A percentile compares a stretch with the other conserved stretches of the same genome.
Evolutionary conservation across 2,797 vertebrate species (phyloP).

Genomic region (Amniataba percoides): DNA sequence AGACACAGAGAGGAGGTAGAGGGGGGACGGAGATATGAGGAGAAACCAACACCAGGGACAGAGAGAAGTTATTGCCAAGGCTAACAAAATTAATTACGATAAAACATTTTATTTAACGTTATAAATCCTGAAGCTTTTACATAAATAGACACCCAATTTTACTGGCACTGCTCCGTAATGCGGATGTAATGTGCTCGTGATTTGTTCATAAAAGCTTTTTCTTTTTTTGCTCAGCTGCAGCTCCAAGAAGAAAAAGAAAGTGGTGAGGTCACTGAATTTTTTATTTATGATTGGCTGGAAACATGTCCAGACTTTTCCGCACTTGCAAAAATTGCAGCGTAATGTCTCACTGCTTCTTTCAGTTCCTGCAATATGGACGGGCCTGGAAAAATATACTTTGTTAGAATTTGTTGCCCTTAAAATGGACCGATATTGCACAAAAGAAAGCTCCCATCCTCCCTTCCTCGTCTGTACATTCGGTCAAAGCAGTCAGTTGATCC

Average conservation of each 20-base stretch:
- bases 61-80: slow-evolving; percentile 2
- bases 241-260: background rate
- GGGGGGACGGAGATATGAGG: background rate
- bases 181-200: background rate
- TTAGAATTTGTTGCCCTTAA: slow-evolving; percentile 2
- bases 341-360: background rate
- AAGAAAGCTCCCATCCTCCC: background rate
- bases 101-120: slow-evolving; percentile 5
- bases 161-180: background rate
- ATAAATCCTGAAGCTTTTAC: slow-evolving; percentile 9
- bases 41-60: background rate
- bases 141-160: slow-evolving; percentile 1
- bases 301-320: background rate
- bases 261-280: background rate
- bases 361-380: background rate
- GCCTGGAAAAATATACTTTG: background rate
- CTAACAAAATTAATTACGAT: slow-evolving; percentile 18
- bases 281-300: background rate
- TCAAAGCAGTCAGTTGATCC: background rate
- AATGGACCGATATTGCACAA: background rate
- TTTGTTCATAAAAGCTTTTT: background rate
- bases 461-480: slow-evolving; percentile 8
- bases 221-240: background rate
- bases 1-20: background rate
- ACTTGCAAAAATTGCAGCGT: background rate